phyloP scores from a whole-genome alignment of 2,888 invertebrate genomes.

The Ectropis crepuscularia region DNA sequence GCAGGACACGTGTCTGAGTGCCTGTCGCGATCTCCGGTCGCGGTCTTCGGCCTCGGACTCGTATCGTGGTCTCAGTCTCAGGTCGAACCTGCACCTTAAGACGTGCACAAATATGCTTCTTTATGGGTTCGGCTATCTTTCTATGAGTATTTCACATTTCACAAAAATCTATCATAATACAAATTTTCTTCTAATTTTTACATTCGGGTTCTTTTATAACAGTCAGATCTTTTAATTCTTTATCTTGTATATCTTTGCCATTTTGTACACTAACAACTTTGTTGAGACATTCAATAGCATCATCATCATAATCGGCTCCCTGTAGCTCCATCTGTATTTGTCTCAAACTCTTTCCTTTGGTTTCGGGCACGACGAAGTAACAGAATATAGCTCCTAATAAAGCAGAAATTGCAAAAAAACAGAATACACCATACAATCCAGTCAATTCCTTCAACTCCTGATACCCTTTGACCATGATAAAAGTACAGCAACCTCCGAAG shows the following conservation, averaged over 20 bases:
- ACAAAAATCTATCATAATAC: background rate
- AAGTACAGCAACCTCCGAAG: slow-evolving; percentile 77
- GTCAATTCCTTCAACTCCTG: slow-evolving; percentile 73
- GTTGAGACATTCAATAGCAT: slow-evolving; percentile 44
- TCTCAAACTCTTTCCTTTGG: slow-evolving; percentile 82
- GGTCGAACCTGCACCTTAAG: too few relatives aligned
- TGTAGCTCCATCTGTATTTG: slow-evolving; percentile 83
- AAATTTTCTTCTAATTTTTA: background rate
- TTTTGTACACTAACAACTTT: slow-evolving; percentile 28
- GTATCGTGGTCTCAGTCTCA: too few relatives aligned
- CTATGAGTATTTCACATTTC: background rate
- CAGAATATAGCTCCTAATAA: slow-evolving; percentile 79
- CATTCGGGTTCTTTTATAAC: slow-evolving; percentile 1
- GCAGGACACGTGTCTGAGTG: too few relatives aligned
- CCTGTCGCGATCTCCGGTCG: too few relatives aligned
- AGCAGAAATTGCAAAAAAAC: slow-evolving; percentile 75
- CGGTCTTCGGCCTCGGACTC: too few relatives aligned
- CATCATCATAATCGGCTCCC: slow-evolving; percentile 58
- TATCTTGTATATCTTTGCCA: slow-evolving; percentile 21
- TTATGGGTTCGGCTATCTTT: background rate
- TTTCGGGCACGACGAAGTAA: slow-evolving; percentile 80
- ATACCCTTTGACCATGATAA: slow-evolving; percentile 78
- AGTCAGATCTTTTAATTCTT: slow-evolving; percentile 40
- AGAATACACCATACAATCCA: slow-evolving; percentile 81
- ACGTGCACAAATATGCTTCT: too few relatives aligned